Percentiles rank a stretch among this genome's conserved stretches.
phyloP scores from a whole-genome alignment of 92 coral and sea anemone species.

The Micromussa lordhowensis region DNA sequence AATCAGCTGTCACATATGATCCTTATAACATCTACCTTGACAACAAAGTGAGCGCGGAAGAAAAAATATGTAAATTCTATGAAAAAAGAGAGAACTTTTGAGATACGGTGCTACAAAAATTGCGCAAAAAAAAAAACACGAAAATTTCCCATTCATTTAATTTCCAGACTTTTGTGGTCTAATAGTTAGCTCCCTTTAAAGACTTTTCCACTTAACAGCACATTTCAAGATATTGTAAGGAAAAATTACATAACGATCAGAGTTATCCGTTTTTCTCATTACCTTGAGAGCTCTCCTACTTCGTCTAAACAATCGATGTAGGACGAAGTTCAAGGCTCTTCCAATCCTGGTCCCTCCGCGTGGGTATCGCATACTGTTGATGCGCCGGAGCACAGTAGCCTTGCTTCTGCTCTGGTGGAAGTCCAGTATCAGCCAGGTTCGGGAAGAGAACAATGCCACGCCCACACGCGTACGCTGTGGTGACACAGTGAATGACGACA shows the following conservation, averaged over 20 bases:
- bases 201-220: not conserved
- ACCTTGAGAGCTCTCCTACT: constrained; percentile 42
- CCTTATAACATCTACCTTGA: not conserved
- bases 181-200: not conserved
- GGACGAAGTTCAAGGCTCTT: constrained; percentile 61
- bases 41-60: not conserved
- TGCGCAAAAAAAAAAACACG: not conserved
- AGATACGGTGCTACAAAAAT: not conserved
- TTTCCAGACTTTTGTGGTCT: not conserved
- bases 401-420: constrained; percentile 36
- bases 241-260: not conserved
- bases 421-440: constrained; percentile 38
- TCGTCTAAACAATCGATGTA: constrained; percentile 31
- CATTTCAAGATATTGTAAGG: not conserved
- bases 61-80: not conserved
- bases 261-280: not conserved
- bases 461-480: constrained; percentile 59
- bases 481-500: constrained; percentile 60
- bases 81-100: not conserved
- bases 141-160: not conserved
- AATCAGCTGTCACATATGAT: not conserved
- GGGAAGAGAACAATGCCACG: constrained; percentile 62
- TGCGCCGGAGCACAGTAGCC: constrained; percentile 11
- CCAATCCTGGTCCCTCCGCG: constrained; percentile 89
- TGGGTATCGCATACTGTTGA: constrained; percentile 73